These are phyloP conservation scores for Sympetrum striolatum DNA, from an alignment of 2,888 invertebrate species.

Conservation along the genomic window DNA sequence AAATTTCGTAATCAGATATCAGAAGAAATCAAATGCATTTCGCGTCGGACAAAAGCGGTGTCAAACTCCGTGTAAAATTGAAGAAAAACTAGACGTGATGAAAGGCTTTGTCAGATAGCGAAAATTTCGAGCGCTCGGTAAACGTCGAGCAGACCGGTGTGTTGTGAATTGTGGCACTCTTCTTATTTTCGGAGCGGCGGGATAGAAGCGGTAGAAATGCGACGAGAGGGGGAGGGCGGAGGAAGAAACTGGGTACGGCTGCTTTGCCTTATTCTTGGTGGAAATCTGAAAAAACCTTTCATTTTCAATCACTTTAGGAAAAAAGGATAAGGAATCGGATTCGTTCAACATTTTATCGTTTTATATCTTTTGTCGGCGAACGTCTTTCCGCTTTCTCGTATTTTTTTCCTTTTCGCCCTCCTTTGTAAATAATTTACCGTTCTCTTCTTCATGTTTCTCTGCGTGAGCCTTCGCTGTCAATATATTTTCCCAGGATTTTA, in stretches of 20 bases:
- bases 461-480: no score
- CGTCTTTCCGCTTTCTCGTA: not conserved
- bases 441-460: not conserved
- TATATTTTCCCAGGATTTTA: no score
- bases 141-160: not conserved
- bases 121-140: not conserved
- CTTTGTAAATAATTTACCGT: not conserved
- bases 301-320: conserved; percentile 27
- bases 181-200: conserved; percentile 6
- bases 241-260: not conserved
- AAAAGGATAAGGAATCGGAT: conserved; percentile 20
- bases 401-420: not conserved
- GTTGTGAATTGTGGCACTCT: not conserved
- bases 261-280: conserved; percentile 3
- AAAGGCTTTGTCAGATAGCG: not conserved
- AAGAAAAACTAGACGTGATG: not conserved
- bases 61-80: not conserved
- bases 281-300: not conserved
- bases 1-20: not conserved
- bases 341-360: not conserved
- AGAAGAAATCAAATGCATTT: no score
- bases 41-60: not conserved
- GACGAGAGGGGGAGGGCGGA: not conserved
- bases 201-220: not conserved
- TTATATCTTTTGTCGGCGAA: not conserved